Conservation (phyloP, 2,797 vertebrate species). For the Steatocranus sp. region DNA sequence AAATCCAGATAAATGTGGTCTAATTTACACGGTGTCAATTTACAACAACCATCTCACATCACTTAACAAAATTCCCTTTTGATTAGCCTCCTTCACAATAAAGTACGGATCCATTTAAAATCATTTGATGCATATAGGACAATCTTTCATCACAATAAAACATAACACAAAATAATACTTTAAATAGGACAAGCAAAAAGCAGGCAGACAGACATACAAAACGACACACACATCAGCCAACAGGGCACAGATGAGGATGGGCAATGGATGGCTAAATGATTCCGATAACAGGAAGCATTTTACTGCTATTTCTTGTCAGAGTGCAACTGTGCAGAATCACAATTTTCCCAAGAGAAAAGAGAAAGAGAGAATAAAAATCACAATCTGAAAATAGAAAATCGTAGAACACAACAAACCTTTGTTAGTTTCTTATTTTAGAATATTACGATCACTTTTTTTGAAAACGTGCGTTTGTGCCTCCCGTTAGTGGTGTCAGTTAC, state of each 20-base stretch:
- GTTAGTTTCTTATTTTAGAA: neutral
- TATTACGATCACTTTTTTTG: neutral
- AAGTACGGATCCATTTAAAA: neutral
- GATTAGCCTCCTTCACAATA: neutral
- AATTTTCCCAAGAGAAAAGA: neutral
- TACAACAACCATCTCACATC: accelerated
- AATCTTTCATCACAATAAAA: neutral
- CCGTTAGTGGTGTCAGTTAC: neutral
- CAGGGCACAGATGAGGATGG: neutral
- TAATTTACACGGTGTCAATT: neutral
- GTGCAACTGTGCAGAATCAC: neutral
- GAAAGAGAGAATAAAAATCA: neutral
- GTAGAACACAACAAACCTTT: neutral
- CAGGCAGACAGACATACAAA: neutral
- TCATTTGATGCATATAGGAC: neutral
- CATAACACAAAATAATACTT: neutral
- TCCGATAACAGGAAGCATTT: neutral
- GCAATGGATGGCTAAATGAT: neutral
- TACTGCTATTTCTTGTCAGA: neutral
- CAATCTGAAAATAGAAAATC: neutral
- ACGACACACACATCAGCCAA: neutral
- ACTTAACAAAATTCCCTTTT: neutral
- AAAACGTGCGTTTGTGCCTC: neutral
- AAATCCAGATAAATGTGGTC: neutral
- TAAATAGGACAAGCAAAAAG: neutral